Conservation (phyloP, 2,797 vertebrate genomes). For the Clarias platycephalus region DNA sequence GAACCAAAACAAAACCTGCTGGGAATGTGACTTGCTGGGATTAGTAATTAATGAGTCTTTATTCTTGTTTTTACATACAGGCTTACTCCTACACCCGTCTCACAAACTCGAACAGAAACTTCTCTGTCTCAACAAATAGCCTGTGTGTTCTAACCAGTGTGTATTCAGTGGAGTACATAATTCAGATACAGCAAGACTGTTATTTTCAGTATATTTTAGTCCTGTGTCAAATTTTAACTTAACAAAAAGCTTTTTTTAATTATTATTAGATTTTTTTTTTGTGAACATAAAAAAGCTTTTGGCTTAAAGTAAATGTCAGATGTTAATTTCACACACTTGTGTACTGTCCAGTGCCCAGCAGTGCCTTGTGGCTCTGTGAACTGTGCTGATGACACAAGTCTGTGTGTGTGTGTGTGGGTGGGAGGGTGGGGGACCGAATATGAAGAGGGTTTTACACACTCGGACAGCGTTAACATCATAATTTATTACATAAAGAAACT, state of each 20-base stretch:
- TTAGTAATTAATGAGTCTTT: conserved; percentile 11
- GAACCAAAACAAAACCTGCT: conserved; percentile 16
- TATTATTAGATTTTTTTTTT: background rate
- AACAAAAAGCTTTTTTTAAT: background rate
- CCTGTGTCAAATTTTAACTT: background rate
- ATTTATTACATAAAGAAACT: conserved; percentile 41
- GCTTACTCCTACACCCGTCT: conserved; percentile 18
- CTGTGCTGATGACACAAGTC: conserved; percentile 69
- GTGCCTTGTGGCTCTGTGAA: conserved; percentile 72
- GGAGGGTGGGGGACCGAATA: background rate
- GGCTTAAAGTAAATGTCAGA: conserved; percentile 53
- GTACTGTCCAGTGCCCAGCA: conserved; percentile 73
- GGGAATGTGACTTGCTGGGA: conserved; percentile 1
- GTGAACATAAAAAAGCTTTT: conserved; percentile 47
- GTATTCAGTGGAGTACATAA: background rate
- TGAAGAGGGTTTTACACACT: conserved; percentile 24
- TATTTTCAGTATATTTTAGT: background rate
- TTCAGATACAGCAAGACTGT: conserved; percentile 4
- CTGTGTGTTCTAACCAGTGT: background rate
- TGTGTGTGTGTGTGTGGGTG: conserved; percentile 58
- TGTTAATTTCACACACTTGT: conserved; percentile 61
- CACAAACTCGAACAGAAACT: conserved; percentile 23
- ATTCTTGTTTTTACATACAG: conserved; percentile 24
- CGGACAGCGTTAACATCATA: conserved; percentile 31
- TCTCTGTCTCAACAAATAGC: conserved; percentile 26